phyloP scores from a whole-genome alignment of 1,140 invertebrate species.

The Pteromalus puparum region DNA sequence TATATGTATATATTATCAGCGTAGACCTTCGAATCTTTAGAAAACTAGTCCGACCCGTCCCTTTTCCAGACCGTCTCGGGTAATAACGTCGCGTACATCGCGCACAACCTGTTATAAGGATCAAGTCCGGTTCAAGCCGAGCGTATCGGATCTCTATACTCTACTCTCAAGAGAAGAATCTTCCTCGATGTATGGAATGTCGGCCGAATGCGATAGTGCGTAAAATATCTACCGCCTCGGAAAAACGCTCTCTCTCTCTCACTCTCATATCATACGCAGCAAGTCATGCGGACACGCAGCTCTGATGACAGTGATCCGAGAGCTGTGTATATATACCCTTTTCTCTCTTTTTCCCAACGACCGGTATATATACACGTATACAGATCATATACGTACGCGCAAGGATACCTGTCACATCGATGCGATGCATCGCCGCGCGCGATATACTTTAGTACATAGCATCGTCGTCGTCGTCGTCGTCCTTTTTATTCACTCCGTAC shows the following conservation, averaged over 20 bases:
- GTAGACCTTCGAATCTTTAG: neutral
- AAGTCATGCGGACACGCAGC: neutral
- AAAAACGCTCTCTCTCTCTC: slow-evolving; percentile 16
- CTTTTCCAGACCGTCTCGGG: neutral
- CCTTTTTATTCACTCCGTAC: too few relatives aligned
- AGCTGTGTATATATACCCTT: neutral
- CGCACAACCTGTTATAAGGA: neutral
- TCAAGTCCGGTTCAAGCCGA: slow-evolving; percentile 1
- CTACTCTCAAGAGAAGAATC: neutral
- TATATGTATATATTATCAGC: too few relatives aligned
- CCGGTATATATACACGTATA: too few relatives aligned
- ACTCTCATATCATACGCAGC: neutral
- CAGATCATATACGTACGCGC: too few relatives aligned
- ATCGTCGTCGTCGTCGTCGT: too few relatives aligned
- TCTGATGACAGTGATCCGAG: slow-evolving; percentile 38
- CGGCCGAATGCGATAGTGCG: slow-evolving; percentile 66
- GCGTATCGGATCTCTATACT: slow-evolving; percentile 39
- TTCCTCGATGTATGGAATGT: slow-evolving; percentile 40
- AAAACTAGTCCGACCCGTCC: slow-evolving; percentile 34
- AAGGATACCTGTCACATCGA: too few relatives aligned
- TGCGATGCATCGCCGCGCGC: too few relatives aligned
- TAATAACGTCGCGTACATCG: neutral
- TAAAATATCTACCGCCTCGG: slow-evolving; percentile 59
- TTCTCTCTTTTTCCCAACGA: neutral
- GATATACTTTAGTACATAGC: too few relatives aligned